Base-by-base conservation (phyloP, 2,113 vertebrate species). In the Fregetta grallaria region DNA sequence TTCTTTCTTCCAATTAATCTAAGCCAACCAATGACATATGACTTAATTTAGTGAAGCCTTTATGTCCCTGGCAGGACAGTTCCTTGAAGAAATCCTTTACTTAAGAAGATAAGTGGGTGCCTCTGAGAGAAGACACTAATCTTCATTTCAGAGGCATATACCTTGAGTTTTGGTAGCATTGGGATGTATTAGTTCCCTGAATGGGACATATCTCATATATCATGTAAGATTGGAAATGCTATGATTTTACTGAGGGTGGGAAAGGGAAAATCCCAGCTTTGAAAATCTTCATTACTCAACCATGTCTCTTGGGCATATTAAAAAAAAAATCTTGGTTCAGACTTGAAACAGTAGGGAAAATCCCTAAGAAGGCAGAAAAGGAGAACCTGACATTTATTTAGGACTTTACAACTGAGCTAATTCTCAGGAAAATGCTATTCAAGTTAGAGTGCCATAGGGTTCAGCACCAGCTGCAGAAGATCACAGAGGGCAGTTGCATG, bases 351-450 rank as follows among this genome's bases (percentile, higher is more conserved):
- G 26, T 29, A 91, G 88, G 88, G 86, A 44, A 96, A 94, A 79
- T 40, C 91, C 88, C 92, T 92, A 67, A 86, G 45, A 75, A 94
- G 52, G 74, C 32, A 89, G 73, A 94, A 94, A 95, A 96, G 53
- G 53, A 87, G 96, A 97, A 96, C 73, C 17, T 97, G 89, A 76
- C 89, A 97, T 97, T 97, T 95, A 70, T 21, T 85, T 38, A 73
- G 62, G 66, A 82, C 23, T 91, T 25, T 58, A 38, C 26, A 84
- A 26, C 44, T 65, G 42, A 67, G 11, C 9, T 78, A 20, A 75
- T 89, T 87, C 84, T 79, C 11, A 62, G 30, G 32, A 82, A 92
- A 91, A 80, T 38, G 32, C 2, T 76, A 9, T 16, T 79, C 19
- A 86, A 40, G 10, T 36, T 49, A 25, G 19, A 74, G 53, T 65